phyloP scores from a whole-genome alignment of 2,113 vertebrate species.

The Scomber colias region DNA sequence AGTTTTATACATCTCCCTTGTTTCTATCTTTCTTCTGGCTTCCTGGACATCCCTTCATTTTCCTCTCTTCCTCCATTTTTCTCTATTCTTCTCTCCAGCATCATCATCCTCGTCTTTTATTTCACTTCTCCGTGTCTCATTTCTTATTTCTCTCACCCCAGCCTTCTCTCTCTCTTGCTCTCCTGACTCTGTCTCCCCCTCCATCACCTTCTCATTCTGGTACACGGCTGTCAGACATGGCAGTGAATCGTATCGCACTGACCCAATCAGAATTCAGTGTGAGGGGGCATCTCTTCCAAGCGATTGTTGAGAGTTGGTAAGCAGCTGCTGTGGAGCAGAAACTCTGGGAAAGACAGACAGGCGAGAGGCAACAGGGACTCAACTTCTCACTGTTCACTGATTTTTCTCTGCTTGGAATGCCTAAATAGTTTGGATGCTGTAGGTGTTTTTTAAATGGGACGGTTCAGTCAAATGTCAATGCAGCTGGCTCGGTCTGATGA shows the following conservation, averaged over 20 bases:
- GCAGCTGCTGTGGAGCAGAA: constrained; percentile 61
- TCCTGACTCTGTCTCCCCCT: constrained; percentile 13
- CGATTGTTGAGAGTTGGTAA: constrained; percentile 33
- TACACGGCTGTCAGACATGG: constrained; percentile 47
- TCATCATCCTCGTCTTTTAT: too few relatives aligned
- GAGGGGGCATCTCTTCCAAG: constrained; percentile 45
- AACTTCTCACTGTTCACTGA: constrained; percentile 46
- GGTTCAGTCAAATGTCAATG: neutral
- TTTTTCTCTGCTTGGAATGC: constrained; percentile 40
- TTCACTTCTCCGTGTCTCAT: neutral
- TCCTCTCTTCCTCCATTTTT: neutral
- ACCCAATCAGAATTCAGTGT: constrained; percentile 60
- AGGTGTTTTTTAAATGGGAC: neutral
- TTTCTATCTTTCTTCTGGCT: neutral
- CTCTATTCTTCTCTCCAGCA: neutral
- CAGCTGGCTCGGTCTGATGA: neutral
- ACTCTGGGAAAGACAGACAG: constrained; percentile 14
- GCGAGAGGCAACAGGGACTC: constrained; percentile 8
- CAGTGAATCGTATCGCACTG: constrained; percentile 50
- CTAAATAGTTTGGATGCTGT: constrained; percentile 14
- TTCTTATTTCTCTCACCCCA: neutral
- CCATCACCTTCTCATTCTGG: constrained; percentile 48
- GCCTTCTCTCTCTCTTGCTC: neutral
- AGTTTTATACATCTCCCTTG: constrained; percentile 13
- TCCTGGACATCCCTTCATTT: neutral